Conservation (phyloP, 2,888 invertebrate genomes). For the Thecocarcelia acutangulata region DNA sequence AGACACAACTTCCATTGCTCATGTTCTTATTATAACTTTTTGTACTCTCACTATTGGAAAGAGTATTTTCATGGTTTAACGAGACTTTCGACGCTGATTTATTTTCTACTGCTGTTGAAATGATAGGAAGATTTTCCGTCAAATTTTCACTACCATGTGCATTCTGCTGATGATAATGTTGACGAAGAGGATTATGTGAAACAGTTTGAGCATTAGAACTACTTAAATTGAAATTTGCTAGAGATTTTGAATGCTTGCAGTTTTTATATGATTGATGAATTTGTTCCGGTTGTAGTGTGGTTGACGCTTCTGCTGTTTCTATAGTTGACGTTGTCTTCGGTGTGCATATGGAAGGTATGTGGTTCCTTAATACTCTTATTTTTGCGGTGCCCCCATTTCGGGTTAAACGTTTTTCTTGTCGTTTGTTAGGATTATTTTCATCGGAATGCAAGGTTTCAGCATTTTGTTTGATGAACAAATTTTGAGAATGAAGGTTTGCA, state of each 20-base stretch:
- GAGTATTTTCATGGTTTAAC: constrained; percentile 42
- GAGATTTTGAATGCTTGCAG: constrained; percentile 65
- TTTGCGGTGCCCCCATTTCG: constrained; percentile 72
- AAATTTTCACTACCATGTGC: constrained; percentile 57
- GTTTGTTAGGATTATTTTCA: constrained; percentile 70
- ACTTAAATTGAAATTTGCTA: constrained; percentile 54
- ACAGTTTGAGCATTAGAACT: constrained; percentile 50
- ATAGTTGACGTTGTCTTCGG: constrained; percentile 37
- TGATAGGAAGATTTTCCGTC: constrained; percentile 39
- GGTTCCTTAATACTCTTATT: constrained; percentile 73
- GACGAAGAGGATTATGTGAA: constrained; percentile 57
- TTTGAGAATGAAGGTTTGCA: constrained; percentile 7
- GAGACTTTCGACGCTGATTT: constrained; percentile 63
- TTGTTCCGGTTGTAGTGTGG: constrained; percentile 32
- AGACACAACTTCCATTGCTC: constrained; percentile 56
- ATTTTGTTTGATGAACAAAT: constrained; percentile 12
- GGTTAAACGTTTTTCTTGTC: constrained; percentile 73
- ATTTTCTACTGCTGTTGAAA: constrained; percentile 10
- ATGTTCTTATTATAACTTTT: constrained; percentile 71
- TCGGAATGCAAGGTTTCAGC: constrained; percentile 60
- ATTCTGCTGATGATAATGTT: constrained; percentile 21
- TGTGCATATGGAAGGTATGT: constrained; percentile 60
- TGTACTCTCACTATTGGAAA: constrained; percentile 46
- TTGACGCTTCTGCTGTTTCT: constrained; percentile 13
- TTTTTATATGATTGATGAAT: constrained; percentile 52